Evolutionary conservation across 2,113 vertebrate species (phyloP).

Genomic region (Mormoops blainvillei): DNA sequence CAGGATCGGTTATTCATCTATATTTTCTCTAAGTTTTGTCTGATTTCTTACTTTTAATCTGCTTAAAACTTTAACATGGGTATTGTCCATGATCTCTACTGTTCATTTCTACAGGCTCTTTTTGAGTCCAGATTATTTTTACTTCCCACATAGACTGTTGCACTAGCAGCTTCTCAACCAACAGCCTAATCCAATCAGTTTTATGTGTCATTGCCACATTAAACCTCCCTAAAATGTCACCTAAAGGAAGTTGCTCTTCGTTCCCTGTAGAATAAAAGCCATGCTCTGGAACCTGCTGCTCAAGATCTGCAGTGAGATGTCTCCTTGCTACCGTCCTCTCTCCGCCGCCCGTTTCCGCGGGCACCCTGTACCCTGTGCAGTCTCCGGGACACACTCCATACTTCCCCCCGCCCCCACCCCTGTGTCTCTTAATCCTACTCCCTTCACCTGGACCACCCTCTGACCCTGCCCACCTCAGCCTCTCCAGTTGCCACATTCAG

Average conservation of each 20-base stretch:
- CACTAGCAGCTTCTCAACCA: not conserved
- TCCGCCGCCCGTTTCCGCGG: not conserved
- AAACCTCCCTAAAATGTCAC: not conserved
- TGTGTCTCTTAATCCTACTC: not conserved
- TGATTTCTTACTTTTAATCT: not conserved
- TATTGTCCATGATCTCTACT: not conserved
- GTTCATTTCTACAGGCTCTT: not conserved
- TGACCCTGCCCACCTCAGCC: accelerated
- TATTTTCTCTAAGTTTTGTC: not conserved
- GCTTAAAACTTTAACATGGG: not conserved
- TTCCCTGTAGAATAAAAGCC: not conserved
- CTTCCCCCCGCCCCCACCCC: not conserved
- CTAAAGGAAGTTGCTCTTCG: not conserved
- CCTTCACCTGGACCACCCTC: not conserved
- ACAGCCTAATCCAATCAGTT: not conserved
- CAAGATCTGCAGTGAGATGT: not conserved
- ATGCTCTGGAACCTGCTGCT: not conserved
- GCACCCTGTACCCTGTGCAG: not conserved
- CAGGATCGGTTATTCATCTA: not conserved
- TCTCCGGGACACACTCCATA: not conserved
- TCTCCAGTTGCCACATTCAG: not conserved
- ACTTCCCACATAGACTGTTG: not conserved
- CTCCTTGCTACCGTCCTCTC: not conserved
- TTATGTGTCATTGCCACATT: not conserved
- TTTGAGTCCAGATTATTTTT: not conserved